These are phyloP conservation scores for Orthosia cruda DNA, from an alignment of 2,888 invertebrate genomes.

Conservation along the genomic window DNA sequence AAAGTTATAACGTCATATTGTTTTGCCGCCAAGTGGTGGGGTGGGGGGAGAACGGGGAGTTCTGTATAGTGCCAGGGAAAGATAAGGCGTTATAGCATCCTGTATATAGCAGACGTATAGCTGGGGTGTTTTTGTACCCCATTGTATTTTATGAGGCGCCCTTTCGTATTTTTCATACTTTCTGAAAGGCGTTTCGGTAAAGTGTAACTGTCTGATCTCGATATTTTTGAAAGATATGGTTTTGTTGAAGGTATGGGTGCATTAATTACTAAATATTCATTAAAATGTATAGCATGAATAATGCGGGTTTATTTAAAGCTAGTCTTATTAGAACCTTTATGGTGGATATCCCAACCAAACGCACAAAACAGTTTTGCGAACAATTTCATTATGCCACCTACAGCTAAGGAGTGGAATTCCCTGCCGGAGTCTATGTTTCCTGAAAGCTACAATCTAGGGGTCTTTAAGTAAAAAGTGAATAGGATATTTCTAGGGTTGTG, in stretches of 20 bases:
- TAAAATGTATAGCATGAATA: background rate
- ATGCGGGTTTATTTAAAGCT: background rate
- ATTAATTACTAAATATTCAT: constrained; percentile 3
- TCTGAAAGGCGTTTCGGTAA: constrained; percentile 79
- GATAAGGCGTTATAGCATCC: constrained; percentile 87
- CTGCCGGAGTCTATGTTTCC: no score
- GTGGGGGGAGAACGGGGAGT: constrained; percentile 76
- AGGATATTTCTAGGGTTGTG: no score
- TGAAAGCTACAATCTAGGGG: no score
- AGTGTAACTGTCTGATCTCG: constrained; percentile 70
- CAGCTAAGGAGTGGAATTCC: no score
- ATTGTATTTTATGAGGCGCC: constrained; percentile 85
- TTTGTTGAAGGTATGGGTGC: background rate
- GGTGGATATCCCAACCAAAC: no score
- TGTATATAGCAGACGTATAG: constrained; percentile 78
- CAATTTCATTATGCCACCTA: no score
- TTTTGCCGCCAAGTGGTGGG: constrained; percentile 89
- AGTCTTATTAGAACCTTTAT: background rate
- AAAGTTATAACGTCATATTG: constrained; percentile 92
- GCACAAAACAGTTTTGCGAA: no score
- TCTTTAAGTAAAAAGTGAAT: no score
- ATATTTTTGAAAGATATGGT: constrained; percentile 46
- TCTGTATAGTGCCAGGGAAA: constrained; percentile 88
- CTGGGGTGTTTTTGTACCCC: constrained; percentile 71
- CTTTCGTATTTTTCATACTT: constrained; percentile 84